Evolutionary conservation across 2,113 vertebrate species (phyloP).

Genomic region (Chlorodrepanis virens): DNA sequence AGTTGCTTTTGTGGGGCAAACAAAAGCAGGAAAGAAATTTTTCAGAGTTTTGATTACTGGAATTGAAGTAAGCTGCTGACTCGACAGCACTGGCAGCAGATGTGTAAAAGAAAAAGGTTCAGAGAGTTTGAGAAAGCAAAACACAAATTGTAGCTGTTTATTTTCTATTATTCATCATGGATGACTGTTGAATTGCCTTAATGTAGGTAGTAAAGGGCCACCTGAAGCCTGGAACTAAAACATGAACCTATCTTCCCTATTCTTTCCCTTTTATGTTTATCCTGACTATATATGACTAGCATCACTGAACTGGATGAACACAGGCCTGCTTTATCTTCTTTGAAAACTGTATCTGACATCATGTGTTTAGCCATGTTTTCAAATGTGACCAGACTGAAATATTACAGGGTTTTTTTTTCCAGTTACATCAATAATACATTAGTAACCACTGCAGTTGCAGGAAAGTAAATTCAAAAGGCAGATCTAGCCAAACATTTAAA

Average conservation of each 20-base stretch:
- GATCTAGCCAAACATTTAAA: conserved; percentile 9
- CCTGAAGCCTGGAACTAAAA: neutral
- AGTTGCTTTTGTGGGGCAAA: conserved; percentile 3
- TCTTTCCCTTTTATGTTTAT: neutral
- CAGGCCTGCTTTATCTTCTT: neutral
- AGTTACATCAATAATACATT: neutral
- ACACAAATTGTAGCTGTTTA: neutral
- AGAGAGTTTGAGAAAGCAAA: neutral
- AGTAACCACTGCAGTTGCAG: conserved; percentile 44
- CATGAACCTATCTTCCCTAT: neutral
- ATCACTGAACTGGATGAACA: neutral
- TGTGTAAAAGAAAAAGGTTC: neutral
- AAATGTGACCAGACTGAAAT: neutral
- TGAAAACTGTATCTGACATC: neutral
- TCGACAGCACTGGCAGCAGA: conserved; percentile 37
- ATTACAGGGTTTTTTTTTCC: neutral
- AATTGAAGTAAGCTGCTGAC: conserved; percentile 48
- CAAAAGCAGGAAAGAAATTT: conserved; percentile 4
- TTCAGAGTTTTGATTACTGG: conserved; percentile 36
- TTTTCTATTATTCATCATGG: neutral
- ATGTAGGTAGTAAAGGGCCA: neutral
- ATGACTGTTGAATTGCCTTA: neutral
- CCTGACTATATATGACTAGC: neutral
- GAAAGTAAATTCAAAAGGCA: conserved; percentile 42
- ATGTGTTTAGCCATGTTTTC: neutral